These are phyloP conservation scores for Nephila pilipes DNA, from an alignment of 1,140 invertebrate genomes.

Conservation along the genomic window DNA sequence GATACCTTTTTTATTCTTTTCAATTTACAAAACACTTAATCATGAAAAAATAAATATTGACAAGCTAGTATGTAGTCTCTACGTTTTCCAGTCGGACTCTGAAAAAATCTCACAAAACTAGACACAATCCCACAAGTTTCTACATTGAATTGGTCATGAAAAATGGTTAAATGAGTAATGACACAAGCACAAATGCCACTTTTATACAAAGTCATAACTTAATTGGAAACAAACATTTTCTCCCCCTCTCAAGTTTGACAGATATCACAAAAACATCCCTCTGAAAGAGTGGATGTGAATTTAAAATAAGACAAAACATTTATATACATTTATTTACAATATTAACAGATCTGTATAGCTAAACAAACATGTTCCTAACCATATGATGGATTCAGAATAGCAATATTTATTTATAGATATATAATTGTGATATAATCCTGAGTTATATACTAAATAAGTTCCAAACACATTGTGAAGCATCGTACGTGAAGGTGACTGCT, in stretches of 20 bases:
- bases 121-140: conserved; percentile 5
- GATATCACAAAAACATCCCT: conserved; percentile 73
- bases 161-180: conserved; percentile 13
- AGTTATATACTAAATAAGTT: conserved; percentile 53
- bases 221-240: conserved; percentile 46
- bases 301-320: conserved; percentile 64
- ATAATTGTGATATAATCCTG: conserved; percentile 53
- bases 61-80: not conserved
- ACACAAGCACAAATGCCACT: conserved; percentile 52
- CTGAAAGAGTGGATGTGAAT: conserved; percentile 64
- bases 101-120: conserved; percentile 15
- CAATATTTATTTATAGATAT: conserved; percentile 41
- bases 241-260: conserved; percentile 40
- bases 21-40: conserved; percentile 26
- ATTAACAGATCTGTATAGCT: conserved; percentile 75
- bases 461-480: conserved; percentile 75
- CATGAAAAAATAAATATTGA: conserved; percentile 61
- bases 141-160: conserved; percentile 58
- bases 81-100: not conserved
- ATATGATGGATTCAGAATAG: conserved; percentile 28
- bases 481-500: conserved; percentile 52
- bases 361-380: conserved; percentile 71
- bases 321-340: conserved; percentile 69
- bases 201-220: conserved; percentile 52
- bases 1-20: not conserved